A percentile compares a stretch with the other conserved stretches of the same genome.
phyloP scores from a whole-genome alignment of 2,888 invertebrate genomes.

The Drosophila putrida region DNA sequence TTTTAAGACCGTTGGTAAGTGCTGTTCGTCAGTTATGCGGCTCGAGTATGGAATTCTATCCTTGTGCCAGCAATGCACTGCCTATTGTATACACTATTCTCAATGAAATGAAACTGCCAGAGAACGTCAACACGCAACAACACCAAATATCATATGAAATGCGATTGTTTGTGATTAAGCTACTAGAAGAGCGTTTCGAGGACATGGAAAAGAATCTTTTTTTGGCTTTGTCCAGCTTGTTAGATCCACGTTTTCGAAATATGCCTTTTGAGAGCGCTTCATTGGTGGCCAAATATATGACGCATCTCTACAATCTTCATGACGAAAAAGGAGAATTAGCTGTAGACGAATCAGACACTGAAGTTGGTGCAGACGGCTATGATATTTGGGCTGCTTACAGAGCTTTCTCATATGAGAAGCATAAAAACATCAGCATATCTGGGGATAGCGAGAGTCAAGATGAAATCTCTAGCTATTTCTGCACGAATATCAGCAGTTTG shows the following conservation, averaged over 20 bases:
- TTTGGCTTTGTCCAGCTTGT: conserved; percentile 45
- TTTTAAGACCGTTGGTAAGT: conserved; percentile 46
- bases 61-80: conserved; percentile 49
- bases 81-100: conserved; percentile 54
- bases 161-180: conserved; percentile 44
- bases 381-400: conserved; percentile 57
- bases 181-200: conserved; percentile 45
- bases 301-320: conserved; percentile 41
- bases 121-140: conserved; percentile 28
- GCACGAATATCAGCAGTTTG: conserved; percentile 38
- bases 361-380: conserved; percentile 18
- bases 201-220: conserved; percentile 48
- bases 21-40: conserved; percentile 51
- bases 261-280: conserved; percentile 49
- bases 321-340: conserved; percentile 24
- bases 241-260: conserved; percentile 63
- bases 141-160: conserved; percentile 46
- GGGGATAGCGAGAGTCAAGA: conserved; percentile 42
- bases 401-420: conserved; percentile 47
- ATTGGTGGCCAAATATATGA: conserved; percentile 53
- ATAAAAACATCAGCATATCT: conserved; percentile 30
- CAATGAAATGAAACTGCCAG: conserved; percentile 44
- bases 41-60: conserved; percentile 12
- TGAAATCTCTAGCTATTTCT: conserved; percentile 59
- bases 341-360: conserved; percentile 12